Base-by-base conservation (phyloP, 2,113 vertebrate genomes). In the Oreamnos americanus region DNA sequence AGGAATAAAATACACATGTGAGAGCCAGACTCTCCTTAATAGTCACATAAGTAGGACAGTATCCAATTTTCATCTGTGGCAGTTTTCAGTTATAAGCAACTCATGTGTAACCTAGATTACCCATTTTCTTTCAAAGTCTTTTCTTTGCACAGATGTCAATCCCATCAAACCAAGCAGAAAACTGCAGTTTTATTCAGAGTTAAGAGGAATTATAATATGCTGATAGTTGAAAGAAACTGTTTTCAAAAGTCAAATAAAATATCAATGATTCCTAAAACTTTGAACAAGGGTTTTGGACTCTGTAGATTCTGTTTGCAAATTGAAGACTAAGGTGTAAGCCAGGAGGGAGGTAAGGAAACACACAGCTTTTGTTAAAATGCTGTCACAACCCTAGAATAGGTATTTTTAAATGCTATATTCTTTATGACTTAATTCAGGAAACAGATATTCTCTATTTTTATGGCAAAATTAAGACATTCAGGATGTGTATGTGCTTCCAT, bases 101-200 rank as follows among this genome's bases (percentile, higher is more conserved):
- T 98, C 92, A 97, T 25, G 53, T 23, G 1, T 98, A 98, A 98
- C 98, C 97, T 92, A 98, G 96, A 98, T 98, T 98, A 96, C 81
- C 83, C 45, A 98, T 97, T 98, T 98, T 96, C 87, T 97, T 98
- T 97, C 94, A 97, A 97, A 97, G 79, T 71, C 91, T 97, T 96
- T 98, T 97, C 96, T 97, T 98, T 94, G 90, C 30, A 17, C 55
- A 92, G 97, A 98, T 97, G 94, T 93, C 95, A 36, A 98, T 90
- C 83, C 79, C 81, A 96, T 97, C 60, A n/a, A 95, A 23, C 30
- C 14, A 83, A 95, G 67, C 83, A 98, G 96, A 95, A 94, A 98
- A 94, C 91, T 86, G 90, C 58, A 91, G 39, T 90, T 97, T 85
- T 92, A 95, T 93, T 98, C 74, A 98, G 93, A 96, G 83, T 96